Evolutionary conservation across 2,113 vertebrate species (phyloP).

Genomic region (Nerophis ophidion): DNA sequence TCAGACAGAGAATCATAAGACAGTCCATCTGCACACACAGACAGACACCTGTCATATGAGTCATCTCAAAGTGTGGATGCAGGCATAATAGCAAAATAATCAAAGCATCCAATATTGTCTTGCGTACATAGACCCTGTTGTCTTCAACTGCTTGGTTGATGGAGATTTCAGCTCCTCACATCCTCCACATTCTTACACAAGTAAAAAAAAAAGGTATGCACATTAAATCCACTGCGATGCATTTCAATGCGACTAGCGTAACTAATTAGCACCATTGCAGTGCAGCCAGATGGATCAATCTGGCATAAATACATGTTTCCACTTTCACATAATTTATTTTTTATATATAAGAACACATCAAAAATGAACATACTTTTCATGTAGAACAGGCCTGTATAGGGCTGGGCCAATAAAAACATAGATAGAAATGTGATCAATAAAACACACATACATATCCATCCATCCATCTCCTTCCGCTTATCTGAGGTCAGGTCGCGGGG

Average conservation of each 20-base stretch:
- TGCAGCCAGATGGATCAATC: neutral
- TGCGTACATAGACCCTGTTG: too few relatives aligned
- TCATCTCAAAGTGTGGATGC: conserved; percentile 29
- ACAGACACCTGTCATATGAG: conserved; percentile 45
- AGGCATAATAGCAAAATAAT: too few relatives aligned
- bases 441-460: too few relatives aligned
- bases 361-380: too few relatives aligned
- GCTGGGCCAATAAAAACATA: too few relatives aligned
- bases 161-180: conserved; percentile 10
- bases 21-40: conserved; percentile 49
- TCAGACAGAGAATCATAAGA: conserved; percentile 16
- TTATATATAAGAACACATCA: too few relatives aligned
- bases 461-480: too few relatives aligned
- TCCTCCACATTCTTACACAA: conserved; percentile 6
- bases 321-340: too few relatives aligned
- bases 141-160: conserved; percentile 8
- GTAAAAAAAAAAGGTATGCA: conserved; percentile 39
- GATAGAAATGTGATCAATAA: too few relatives aligned
- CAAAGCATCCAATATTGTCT: neutral
- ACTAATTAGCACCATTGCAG: conserved; percentile 7
- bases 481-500: too few relatives aligned
- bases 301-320: too few relatives aligned
- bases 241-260: neutral
- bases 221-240: neutral
- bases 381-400: too few relatives aligned